Percentiles rank a stretch among this genome's conserved stretches.
phyloP scores from a whole-genome alignment of 2,888 invertebrate species.

The Tineola bisselliella region DNA sequence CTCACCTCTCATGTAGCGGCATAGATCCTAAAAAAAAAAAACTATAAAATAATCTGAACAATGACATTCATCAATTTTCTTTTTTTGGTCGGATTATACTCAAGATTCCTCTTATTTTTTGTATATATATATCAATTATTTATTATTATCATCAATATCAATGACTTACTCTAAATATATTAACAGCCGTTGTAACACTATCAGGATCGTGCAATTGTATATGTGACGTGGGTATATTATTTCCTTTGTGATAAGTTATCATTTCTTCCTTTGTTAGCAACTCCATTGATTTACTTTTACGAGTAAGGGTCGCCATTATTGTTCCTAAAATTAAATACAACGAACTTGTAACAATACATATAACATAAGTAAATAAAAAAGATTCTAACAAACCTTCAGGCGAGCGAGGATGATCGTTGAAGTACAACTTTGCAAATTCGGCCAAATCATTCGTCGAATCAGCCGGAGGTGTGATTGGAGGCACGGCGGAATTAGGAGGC shows the following conservation, averaged over 20 bases:
- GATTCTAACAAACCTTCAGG: slow-evolving; percentile 73
- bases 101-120: too few relatives aligned
- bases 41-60: background rate
- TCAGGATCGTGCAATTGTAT: slow-evolving; percentile 96
- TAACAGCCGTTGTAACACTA: slow-evolving; percentile 88
- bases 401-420: slow-evolving; percentile 87
- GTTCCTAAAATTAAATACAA: slow-evolving; percentile 53
- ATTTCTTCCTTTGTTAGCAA: slow-evolving; percentile 91
- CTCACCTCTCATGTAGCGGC: slow-evolving; percentile 90
- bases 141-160: too few relatives aligned
- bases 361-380: too few relatives aligned
- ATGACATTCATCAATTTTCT: too few relatives aligned
- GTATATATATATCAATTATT: too few relatives aligned
- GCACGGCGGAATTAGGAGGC: slow-evolving; percentile 29
- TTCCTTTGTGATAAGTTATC: slow-evolving; percentile 88
- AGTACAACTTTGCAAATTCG: slow-evolving; percentile 94
- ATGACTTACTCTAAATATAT: slow-evolving; percentile 89
- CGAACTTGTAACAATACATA: too few relatives aligned
- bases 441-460: slow-evolving; percentile 82
- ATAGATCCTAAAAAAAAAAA: slow-evolving; percentile 74
- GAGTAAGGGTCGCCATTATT: slow-evolving; percentile 84
- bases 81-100: too few relatives aligned
- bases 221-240: slow-evolving; percentile 91
- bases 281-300: slow-evolving; percentile 82
- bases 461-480: slow-evolving; percentile 58